phyloP scores from a whole-genome alignment of 2,113 vertebrate species.

The Sebastes fasciatus region DNA sequence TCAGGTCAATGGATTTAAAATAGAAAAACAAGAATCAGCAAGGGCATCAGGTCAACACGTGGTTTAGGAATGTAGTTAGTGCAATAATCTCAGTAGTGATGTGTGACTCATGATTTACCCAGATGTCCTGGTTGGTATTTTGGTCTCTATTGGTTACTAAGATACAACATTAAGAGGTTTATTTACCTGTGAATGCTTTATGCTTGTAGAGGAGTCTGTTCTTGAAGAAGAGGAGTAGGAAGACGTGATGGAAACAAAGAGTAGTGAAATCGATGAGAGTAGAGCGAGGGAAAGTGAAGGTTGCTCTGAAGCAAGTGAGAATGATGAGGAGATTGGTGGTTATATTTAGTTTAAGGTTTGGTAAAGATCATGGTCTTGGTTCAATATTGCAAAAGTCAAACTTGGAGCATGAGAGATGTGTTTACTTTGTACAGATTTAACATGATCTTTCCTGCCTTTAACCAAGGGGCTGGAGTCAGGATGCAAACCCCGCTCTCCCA shows the following conservation, averaged over 20 bases:
- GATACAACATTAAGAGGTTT: too few species aligned
- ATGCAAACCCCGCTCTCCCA: not conserved
- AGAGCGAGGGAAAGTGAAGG: too few species aligned
- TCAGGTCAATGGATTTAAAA: constrained; percentile 10
- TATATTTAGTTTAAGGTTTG: not conserved
- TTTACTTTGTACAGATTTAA: not conserved
- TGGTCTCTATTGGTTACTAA: too few species aligned
- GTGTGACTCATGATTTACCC: too few species aligned
- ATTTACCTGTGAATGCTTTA: too few species aligned
- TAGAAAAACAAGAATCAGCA: not conserved
- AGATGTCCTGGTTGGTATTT: too few species aligned
- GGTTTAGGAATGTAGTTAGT: not conserved
- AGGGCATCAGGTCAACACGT: not conserved
- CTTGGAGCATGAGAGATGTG: not conserved
- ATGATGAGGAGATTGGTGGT: not conserved
- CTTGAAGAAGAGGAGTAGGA: too few species aligned
- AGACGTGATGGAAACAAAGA: too few species aligned
- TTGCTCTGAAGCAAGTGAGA: too few species aligned
- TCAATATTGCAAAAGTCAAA: not conserved
- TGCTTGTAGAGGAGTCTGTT: too few species aligned
- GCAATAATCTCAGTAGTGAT: too few species aligned
- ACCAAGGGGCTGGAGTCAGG: not conserved
- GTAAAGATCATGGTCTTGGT: not conserved
- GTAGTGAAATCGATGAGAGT: too few species aligned
- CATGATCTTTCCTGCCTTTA: not conserved